Conservation (phyloP, 2,113 vertebrate species). For the Athene noctua region DNA sequence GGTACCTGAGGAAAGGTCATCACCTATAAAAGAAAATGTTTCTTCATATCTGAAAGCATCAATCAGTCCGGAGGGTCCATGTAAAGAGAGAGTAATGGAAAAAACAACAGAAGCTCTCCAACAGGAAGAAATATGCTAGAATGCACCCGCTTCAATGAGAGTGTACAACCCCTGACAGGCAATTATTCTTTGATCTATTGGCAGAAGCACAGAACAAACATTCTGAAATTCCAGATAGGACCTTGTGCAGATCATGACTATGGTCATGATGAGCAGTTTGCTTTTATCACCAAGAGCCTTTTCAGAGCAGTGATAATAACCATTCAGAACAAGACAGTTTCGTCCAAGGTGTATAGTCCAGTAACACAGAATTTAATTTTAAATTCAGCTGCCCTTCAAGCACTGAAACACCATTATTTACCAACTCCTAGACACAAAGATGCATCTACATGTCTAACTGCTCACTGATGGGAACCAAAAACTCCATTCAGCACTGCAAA, state of each 20-base stretch:
- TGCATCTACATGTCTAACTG: neutral
- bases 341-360: neutral
- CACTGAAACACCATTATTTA: neutral
- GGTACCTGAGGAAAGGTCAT: neutral
- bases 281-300: neutral
- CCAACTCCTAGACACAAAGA: neutral
- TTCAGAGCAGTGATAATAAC: neutral
- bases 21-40: neutral
- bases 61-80: neutral
- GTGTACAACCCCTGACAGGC: neutral
- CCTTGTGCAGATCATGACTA: neutral
- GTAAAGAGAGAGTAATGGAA: neutral
- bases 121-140: conserved; percentile 17
- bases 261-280: neutral
- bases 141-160: neutral
- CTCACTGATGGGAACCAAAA: neutral
- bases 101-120: neutral
- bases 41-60: neutral
- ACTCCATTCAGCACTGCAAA: neutral
- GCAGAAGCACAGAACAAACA: conserved; percentile 40
- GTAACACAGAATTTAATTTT: neutral
- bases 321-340: neutral
- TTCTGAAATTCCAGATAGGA: conserved; percentile 34
- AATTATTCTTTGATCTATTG: conserved; percentile 48
- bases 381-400: neutral